phyloP scores from a whole-genome alignment of 2,113 vertebrate species.

The Catharus fuscescens region DNA sequence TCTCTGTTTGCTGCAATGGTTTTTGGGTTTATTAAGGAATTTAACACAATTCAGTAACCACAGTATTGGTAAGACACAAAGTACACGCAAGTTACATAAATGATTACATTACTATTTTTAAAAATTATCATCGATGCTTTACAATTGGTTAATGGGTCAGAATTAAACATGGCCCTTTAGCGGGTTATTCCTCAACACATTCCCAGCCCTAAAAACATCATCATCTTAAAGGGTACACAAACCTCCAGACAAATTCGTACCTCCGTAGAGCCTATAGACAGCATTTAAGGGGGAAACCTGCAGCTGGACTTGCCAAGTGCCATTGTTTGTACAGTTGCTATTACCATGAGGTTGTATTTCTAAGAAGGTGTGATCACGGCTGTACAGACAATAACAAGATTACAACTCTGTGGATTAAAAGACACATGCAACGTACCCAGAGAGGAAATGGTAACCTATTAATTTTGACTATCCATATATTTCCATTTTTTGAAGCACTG shows the following conservation, averaged over 20 bases:
- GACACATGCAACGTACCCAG: not conserved
- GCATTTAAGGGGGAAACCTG: not conserved
- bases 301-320: not conserved
- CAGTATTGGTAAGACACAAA: not conserved
- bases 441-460: not conserved
- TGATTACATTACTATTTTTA: not conserved
- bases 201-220: not conserved
- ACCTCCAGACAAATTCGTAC: not conserved
- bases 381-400: not conserved
- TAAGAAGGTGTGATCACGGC: not conserved
- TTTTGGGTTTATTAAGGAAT: not conserved
- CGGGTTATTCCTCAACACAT: not conserved
- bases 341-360: not conserved
- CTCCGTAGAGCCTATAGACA: not conserved
- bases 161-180: not conserved
- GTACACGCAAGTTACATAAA: not conserved
- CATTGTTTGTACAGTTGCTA: fast-evolving
- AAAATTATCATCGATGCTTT: not conserved
- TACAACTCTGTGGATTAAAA: not conserved
- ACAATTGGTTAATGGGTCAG: not conserved
- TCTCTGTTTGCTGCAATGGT: not conserved
- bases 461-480: not conserved
- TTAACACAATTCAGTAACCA: not conserved
- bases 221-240: not conserved
- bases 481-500: not conserved